These are phyloP conservation scores for Apis dorsata DNA, from an alignment of 1,140 invertebrate genomes.

Conservation along the genomic window DNA sequence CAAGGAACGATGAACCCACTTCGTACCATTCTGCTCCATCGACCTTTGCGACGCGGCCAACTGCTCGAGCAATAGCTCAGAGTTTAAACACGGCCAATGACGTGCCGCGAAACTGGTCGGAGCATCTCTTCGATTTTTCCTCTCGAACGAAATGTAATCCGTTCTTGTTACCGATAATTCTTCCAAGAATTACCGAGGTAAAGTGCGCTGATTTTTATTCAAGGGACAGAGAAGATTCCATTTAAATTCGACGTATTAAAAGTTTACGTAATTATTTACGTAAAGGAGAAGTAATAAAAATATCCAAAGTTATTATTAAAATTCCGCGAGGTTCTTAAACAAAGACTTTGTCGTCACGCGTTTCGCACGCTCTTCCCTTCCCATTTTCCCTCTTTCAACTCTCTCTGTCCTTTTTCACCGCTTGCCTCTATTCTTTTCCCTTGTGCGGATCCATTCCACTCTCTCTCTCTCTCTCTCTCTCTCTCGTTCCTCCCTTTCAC, in stretches of 20 bases:
- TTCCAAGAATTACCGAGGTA: conserved; percentile 73
- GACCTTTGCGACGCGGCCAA: conserved; percentile 54
- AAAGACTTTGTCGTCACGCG: conserved; percentile 33
- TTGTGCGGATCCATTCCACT: conserved; percentile 20
- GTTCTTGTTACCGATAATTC: too few relatives aligned
- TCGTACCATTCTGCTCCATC: conserved; percentile 56
- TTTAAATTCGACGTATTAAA: conserved; percentile 75
- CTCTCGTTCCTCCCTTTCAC: conserved; percentile 42
- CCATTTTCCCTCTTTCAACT: not conserved
- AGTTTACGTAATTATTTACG: conserved; percentile 78
- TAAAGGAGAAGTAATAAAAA: conserved; percentile 75
- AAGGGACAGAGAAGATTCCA: conserved; percentile 75
- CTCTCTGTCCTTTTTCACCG: not conserved
- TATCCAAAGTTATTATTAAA: conserved; percentile 74
- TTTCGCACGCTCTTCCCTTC: conserved; percentile 9
- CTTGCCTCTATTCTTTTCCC: conserved; percentile 8
- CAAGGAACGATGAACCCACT: conserved; percentile 64
- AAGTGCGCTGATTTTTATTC: conserved; percentile 79
- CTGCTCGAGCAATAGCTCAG: conserved; percentile 31
- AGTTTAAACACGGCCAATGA: conserved; percentile 22
- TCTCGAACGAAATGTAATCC: too few relatives aligned
- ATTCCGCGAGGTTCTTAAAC: conserved; percentile 52
- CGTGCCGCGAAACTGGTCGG: not conserved
- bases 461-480: not conserved
- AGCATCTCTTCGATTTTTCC: not conserved